A percentile compares a stretch with the other conserved stretches of the same genome.
Conservation (phyloP, 2,888 invertebrate genomes). For the Spialia ferax region DNA sequence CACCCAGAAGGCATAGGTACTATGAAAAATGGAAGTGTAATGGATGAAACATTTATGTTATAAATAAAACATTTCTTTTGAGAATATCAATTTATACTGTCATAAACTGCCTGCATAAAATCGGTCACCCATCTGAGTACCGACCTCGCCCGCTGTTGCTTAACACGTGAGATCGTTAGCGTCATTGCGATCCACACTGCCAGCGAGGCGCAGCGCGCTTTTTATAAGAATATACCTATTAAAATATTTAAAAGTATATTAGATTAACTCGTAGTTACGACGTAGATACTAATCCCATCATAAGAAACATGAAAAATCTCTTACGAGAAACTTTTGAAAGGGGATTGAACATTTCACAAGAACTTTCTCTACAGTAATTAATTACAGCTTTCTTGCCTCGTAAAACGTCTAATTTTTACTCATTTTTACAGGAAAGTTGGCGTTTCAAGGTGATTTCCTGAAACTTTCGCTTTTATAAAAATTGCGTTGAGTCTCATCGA, state of each 20-base stretch:
- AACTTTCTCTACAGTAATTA: slow-evolving; percentile 35
- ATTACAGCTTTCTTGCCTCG: slow-evolving; percentile 36
- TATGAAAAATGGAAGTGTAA: too few relatives aligned
- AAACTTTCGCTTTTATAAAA: slow-evolving; percentile 36
- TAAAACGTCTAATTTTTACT: slow-evolving; percentile 38
- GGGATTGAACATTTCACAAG: slow-evolving; percentile 18
- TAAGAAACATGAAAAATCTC: slow-evolving; percentile 33
- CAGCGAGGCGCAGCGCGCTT: too few relatives aligned
- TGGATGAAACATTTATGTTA: too few relatives aligned
- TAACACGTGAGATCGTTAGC: too few relatives aligned
- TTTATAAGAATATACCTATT: too few relatives aligned
- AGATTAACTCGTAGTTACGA: neutral
- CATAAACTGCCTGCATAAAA: too few relatives aligned
- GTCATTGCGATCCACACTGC: too few relatives aligned
- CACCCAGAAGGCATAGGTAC: too few relatives aligned
- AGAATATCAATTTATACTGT: too few relatives aligned
- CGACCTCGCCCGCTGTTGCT: too few relatives aligned
- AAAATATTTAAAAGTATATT: neutral
- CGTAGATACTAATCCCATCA: slow-evolving; percentile 10
- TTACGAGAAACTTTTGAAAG: slow-evolving; percentile 18
- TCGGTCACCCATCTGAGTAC: too few relatives aligned
- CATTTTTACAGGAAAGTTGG: slow-evolving; percentile 23
- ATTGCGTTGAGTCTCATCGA: slow-evolving; percentile 7
- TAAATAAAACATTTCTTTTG: too few relatives aligned
- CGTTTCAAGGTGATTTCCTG: slow-evolving; percentile 32